phyloP scores from a whole-genome alignment of 2,797 vertebrate species.

The Falco naumanni region DNA sequence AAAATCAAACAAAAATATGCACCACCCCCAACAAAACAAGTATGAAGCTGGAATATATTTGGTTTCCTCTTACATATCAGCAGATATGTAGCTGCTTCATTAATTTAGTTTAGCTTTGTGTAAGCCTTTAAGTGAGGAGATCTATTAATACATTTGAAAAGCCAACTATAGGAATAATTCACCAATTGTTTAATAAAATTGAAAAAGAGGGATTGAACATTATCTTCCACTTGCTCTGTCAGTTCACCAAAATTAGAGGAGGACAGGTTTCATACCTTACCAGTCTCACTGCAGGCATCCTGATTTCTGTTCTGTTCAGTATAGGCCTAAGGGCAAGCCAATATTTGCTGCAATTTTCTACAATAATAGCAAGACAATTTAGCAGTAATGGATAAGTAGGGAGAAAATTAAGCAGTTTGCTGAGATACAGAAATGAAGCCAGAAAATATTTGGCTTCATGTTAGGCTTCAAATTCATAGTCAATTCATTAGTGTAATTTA shows the following conservation, averaged over 20 bases:
- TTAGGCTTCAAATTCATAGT: conserved; percentile 76
- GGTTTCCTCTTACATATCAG: conserved; percentile 1
- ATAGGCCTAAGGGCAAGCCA: conserved; percentile 66
- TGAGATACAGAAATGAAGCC: conserved; percentile 73
- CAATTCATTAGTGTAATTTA: conserved; percentile 81
- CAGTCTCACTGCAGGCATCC: conserved; percentile 31
- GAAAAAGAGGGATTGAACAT: background rate
- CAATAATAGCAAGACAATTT: conserved; percentile 77
- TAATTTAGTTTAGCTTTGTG: conserved; percentile 47
- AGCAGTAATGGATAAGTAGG: conserved; percentile 77
- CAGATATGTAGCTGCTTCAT: conserved; percentile 38
- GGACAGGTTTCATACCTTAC: conserved; percentile 45
- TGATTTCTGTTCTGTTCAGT: conserved; percentile 23
- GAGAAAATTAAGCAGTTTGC: conserved; percentile 78
- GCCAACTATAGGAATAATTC: conserved; percentile 11
- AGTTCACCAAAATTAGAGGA: conserved; percentile 42
- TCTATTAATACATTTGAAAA: conserved; percentile 54
- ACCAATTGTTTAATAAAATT: background rate
- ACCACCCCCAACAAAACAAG: background rate
- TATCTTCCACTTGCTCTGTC: conserved; percentile 4
- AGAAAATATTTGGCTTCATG: conserved; percentile 79
- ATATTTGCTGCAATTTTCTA: conserved; percentile 74
- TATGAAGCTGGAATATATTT: conserved; percentile 23
- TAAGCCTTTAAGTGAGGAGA: conserved; percentile 44
- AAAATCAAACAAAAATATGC: background rate